Percentiles rank a stretch among this genome's conserved stretches.
These are phyloP conservation scores for Oreohelix idahoensis DNA, from an alignment of 1,140 invertebrate genomes.

Conservation along the genomic window DNA sequence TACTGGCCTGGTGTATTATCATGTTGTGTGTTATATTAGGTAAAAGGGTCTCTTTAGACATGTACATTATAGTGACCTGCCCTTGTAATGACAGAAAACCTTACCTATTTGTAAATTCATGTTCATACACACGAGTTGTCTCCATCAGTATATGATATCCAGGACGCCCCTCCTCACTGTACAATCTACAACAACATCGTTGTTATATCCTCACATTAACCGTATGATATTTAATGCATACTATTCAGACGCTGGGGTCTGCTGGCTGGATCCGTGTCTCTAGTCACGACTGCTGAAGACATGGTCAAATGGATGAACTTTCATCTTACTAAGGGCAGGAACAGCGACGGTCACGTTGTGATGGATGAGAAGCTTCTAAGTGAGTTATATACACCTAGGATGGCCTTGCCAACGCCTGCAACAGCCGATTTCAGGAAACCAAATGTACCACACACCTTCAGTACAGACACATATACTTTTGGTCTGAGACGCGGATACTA, in stretches of 20 bases:
- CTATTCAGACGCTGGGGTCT: constrained; percentile 51
- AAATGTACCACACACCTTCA: constrained; percentile 42
- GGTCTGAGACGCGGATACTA: constrained; percentile 45
- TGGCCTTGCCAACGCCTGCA: constrained; percentile 5
- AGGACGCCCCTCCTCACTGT: too few relatives aligned
- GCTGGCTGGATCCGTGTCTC: constrained; percentile 53
- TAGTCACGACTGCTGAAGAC: constrained; percentile 58
- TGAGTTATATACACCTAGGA: constrained; percentile 35
- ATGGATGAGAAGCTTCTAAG: constrained; percentile 13
- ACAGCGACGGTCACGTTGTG: constrained; percentile 5
- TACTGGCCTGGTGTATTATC: too few relatives aligned
- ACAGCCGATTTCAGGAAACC: constrained; percentile 38
- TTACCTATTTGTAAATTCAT: too few relatives aligned
- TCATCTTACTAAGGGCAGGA: constrained; percentile 40
- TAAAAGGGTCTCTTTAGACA: too few relatives aligned
- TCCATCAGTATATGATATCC: too few relatives aligned
- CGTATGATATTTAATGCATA: too few relatives aligned
- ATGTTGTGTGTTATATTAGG: too few relatives aligned
- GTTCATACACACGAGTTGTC: too few relatives aligned
- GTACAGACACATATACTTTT: constrained; percentile 41
- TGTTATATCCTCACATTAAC: too few relatives aligned
- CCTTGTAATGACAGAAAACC: too few relatives aligned
- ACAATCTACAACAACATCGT: too few relatives aligned
- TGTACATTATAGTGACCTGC: too few relatives aligned
- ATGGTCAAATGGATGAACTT: constrained; percentile 65